Evolutionary conservation across 2,888 invertebrate species (phyloP), one percentile per base, ranked within the genome.

Genomic region (Eretmocerus hayati): DNA sequence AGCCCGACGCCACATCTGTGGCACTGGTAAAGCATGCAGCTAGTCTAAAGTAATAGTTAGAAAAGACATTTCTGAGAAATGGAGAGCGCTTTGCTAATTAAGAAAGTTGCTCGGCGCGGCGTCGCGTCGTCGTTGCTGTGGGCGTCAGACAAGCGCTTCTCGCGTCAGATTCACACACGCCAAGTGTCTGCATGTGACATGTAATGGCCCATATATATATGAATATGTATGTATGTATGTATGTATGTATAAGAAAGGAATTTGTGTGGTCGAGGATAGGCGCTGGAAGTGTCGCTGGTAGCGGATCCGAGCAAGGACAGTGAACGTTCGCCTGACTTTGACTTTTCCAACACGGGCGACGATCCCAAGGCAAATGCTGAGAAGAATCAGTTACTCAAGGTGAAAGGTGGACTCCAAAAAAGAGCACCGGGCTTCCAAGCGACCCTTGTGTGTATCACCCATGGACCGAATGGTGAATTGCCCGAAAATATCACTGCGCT

Each of bases 381-480:
- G 56, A 63, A 64, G 64, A 74, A 67, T 64, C 74, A 72, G 49
- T 72, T 76, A 53, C 74, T 87, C 50, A 81, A 80, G 71, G 87
- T 90, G 45, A 81, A 85, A 64, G 72, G 79, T 43, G 91, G 91
- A 31, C 75, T 80, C 53, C 83, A 87, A 66, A 89, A 93, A 67
- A 87, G 94, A 73, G 83, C 87, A 33, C 80, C 95, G n/a, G 99
- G 97, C 58, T 99, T 94, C 80, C 96, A 97, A 78, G 90, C 94
- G 41, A 88, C 93, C 66, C 78, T 99, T 58, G 90, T 95, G 59
- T 95, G 95, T 74, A 77, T 96, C 66, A 90, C 96, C 63, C 86
- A 85, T 43, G 88, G 88, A 76, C 77, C 79, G 54, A 84, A 82
- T 63, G 83, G 84, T 38, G 82, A 84, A 74, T 81, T 87, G 63